Evolutionary conservation across 2,113 vertebrate species (phyloP).

Genomic region (Elanoides forficatus): DNA sequence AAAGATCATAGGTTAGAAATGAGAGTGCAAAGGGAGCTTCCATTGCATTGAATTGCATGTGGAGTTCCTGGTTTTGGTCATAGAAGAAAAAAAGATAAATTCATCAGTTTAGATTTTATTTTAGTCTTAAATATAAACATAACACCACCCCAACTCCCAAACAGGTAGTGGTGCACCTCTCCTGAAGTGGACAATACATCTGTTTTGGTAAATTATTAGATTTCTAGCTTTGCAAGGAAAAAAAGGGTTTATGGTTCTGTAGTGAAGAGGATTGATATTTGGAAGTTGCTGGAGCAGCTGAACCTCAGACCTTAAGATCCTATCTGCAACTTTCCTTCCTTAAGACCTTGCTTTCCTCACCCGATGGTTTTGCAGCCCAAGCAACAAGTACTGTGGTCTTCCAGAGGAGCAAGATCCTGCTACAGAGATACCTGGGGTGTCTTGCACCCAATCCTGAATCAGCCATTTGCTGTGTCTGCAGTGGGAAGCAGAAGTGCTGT

Average conservation of each 20-base stretch:
- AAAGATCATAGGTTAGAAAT: neutral
- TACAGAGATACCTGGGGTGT: neutral
- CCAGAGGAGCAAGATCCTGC: neutral
- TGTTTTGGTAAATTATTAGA: neutral
- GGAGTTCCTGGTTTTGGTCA: neutral
- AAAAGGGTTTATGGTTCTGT: fast-evolving
- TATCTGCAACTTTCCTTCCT: neutral
- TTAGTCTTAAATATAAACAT: neutral
- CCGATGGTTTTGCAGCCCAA: neutral
- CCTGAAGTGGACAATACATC: neutral
- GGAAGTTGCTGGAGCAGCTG: neutral
- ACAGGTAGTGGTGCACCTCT: neutral
- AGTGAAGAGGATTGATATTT: neutral
- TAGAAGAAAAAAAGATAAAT: neutral
- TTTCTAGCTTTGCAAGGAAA: neutral
- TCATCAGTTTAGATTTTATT: neutral
- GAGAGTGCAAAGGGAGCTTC: neutral
- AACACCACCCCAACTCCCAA: neutral
- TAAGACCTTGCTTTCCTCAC: neutral
- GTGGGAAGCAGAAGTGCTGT: neutral
- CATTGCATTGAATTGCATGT: neutral
- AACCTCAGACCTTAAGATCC: neutral
- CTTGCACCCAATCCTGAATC: neutral
- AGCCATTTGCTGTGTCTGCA: neutral
- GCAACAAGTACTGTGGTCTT: neutral